Conservation (phyloP, 2,113 vertebrate genomes). For the Merops nubicus region DNA sequence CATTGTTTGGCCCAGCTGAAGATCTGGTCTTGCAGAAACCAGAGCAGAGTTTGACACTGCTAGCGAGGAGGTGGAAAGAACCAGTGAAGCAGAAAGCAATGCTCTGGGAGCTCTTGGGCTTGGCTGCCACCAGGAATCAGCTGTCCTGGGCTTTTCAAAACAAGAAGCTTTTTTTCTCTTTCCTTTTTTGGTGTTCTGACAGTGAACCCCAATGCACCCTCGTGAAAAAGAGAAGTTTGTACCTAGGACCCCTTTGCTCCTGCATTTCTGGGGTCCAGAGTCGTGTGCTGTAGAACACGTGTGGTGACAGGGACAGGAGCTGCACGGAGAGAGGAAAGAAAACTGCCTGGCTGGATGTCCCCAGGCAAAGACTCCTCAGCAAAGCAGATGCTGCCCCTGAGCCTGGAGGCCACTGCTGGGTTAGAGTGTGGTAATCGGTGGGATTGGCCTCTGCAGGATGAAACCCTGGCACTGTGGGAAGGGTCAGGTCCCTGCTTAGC, state of each 20-base stretch:
- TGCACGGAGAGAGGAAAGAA: not conserved
- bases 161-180: not conserved
- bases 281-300: not conserved
- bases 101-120: not conserved
- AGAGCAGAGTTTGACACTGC: not conserved
- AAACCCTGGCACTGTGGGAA: not conserved
- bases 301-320: not conserved
- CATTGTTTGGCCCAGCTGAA: not conserved
- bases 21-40: not conserved
- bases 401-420: not conserved
- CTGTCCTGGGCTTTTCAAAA: not conserved
- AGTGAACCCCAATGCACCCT: not conserved
- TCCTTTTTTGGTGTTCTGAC: not conserved
- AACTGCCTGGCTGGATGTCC: not conserved
- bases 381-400: not conserved
- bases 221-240: not conserved
- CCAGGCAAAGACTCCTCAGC: not conserved
- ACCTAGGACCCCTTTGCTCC: not conserved
- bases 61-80: not conserved
- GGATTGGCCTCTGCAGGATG: not conserved
- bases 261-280: not conserved
- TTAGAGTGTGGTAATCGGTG: not conserved
- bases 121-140: not conserved
- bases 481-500: not conserved
- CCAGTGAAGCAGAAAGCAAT: not conserved